Conservation (phyloP, 1,140 invertebrate genomes). For the Nomia melanderi region DNA sequence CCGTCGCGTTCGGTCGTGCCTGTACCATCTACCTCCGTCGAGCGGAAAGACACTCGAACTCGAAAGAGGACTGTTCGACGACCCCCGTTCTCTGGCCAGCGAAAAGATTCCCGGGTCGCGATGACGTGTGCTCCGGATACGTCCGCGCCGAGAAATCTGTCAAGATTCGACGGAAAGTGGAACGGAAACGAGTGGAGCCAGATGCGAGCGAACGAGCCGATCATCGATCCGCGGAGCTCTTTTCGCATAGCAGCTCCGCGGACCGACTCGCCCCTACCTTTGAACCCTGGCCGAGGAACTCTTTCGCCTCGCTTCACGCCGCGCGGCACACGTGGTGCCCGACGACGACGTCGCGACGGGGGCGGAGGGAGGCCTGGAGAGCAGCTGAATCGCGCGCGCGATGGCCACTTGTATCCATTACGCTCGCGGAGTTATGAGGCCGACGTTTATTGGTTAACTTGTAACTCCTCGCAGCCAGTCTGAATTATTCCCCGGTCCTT, state of each 20-base stretch:
- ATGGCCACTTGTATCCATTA: constrained; percentile 63
- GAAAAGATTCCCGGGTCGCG: too few relatives aligned
- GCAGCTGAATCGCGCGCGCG: constrained; percentile 28
- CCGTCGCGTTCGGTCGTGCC: too few relatives aligned
- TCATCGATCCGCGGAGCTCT: background rate
- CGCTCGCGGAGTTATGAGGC: constrained; percentile 65
- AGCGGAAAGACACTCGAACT: too few relatives aligned
- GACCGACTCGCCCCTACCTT: background rate
- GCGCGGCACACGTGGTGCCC: too few relatives aligned
- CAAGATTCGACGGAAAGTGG: constrained; percentile 12
- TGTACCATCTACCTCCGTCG: too few relatives aligned
- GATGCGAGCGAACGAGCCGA: background rate
- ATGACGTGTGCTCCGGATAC: background rate
- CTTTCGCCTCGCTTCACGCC: background rate
- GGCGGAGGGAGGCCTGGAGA: background rate
- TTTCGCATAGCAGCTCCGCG: too few relatives aligned
- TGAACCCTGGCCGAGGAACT: background rate
- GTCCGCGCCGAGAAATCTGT: background rate
- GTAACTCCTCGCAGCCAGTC: constrained; percentile 66
- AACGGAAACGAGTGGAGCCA: constrained; percentile 6
- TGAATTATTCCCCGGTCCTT: constrained; percentile 69
- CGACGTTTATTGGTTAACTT: constrained; percentile 72
- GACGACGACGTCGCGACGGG: background rate
- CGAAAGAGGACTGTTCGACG: too few relatives aligned
- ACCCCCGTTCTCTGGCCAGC: too few relatives aligned